A percentile compares a stretch with the other conserved stretches of the same genome.
Evolutionary conservation across 2,888 invertebrate species (phyloP).

Genomic region (Nesidiocoris tenuis): DNA sequence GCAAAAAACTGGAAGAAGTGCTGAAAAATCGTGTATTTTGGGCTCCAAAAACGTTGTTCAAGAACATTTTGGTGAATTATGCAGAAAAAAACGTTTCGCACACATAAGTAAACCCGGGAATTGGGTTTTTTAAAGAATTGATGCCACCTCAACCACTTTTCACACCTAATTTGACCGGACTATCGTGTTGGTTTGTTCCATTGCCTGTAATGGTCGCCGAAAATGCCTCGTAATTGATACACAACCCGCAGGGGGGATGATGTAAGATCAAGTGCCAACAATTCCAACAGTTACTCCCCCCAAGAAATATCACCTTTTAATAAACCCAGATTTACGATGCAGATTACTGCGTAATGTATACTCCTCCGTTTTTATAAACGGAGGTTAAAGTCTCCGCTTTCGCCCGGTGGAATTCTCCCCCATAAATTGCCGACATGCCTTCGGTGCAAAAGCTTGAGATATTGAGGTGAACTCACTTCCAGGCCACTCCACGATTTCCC

Average conservation of each 20-base stretch:
- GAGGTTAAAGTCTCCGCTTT: not conserved
- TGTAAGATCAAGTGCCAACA: not conserved
- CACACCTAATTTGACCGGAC: no score
- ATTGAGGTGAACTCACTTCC: slow-evolving; percentile 15
- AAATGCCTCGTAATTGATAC: no score
- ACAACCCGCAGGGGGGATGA: not conserved
- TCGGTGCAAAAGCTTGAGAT: slow-evolving; percentile 25
- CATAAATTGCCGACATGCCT: slow-evolving; percentile 37
- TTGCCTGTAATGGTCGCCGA: no score
- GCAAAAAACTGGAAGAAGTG: no score
- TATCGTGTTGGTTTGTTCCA: no score
- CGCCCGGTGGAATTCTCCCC: not conserved
- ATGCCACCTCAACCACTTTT: no score
- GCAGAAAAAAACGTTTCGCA: no score
- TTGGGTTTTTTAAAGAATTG: no score
- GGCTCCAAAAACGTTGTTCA: no score
- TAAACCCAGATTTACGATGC: not conserved
- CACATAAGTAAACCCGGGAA: no score
- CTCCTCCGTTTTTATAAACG: not conserved
- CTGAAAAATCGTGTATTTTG: no score
- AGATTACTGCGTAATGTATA: not conserved
- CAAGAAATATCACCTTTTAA: not conserved
- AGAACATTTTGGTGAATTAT: no score
- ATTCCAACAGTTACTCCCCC: not conserved
- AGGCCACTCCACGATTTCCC: not conserved